phyloP scores from a whole-genome alignment of 2,113 vertebrate genomes.

The Synodontis membranacea region DNA sequence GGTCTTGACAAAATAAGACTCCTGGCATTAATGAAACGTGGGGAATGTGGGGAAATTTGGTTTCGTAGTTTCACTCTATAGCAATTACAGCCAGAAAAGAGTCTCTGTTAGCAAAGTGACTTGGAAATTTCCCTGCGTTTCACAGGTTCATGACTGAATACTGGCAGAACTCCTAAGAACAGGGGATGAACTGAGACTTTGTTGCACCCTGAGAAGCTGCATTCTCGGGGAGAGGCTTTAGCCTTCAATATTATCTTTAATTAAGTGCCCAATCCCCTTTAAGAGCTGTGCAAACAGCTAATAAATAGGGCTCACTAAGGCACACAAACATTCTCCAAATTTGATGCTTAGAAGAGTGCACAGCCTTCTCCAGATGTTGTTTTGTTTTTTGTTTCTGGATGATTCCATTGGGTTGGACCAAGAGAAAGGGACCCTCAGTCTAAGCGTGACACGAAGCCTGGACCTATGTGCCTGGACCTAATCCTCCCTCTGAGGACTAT shows the following conservation, averaged over 20 bases:
- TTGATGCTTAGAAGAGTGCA: slow-evolving; percentile 63
- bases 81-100: slow-evolving; percentile 13
- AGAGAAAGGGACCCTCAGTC: slow-evolving; percentile 68
- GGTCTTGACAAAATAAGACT: slow-evolving; percentile 52
- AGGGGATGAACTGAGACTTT: slow-evolving; percentile 62
- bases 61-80: background rate
- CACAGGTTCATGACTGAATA: slow-evolving; percentile 54
- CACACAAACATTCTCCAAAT: slow-evolving; percentile 77
- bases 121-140: slow-evolving; percentile 54
- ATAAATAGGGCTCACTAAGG: slow-evolving; percentile 72
- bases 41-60: slow-evolving; percentile 42
- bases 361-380: slow-evolving; percentile 74
- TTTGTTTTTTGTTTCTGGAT: slow-evolving; percentile 64
- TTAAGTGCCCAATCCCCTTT: slow-evolving; percentile 73
- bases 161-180: slow-evolving; percentile 51
- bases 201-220: slow-evolving; percentile 65
- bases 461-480: slow-evolving; percentile 35
- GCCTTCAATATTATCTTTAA: slow-evolving; percentile 80
- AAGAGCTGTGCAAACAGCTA: slow-evolving; percentile 74
- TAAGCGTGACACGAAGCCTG: slow-evolving; percentile 51
- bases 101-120: slow-evolving; percentile 23
- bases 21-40: slow-evolving; percentile 57
- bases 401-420: slow-evolving; percentile 64
- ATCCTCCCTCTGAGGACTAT: slow-evolving; percentile 46
- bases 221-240: slow-evolving; percentile 67